A percentile compares a stretch with the other conserved stretches of the same genome.
phyloP scores from a whole-genome alignment of 2,888 invertebrate genomes.

The Zaprionus obscuricornis region DNA sequence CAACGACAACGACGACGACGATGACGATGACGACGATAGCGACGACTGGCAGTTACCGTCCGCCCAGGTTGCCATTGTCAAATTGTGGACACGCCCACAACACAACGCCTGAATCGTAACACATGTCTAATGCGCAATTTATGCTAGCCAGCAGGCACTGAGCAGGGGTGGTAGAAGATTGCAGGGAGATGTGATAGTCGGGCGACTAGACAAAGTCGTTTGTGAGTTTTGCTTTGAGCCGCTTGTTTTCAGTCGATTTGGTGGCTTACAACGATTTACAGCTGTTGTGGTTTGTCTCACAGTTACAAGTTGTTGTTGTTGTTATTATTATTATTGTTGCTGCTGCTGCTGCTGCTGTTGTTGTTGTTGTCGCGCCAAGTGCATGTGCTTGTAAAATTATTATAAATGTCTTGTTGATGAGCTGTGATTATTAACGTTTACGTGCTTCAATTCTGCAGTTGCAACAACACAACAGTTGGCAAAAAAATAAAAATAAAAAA shows the following conservation, averaged over 20 bases:
- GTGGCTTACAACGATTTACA: conserved; percentile 47
- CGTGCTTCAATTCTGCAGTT: conserved; percentile 61
- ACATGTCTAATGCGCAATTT: conserved; percentile 66
- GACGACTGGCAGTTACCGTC: conserved; percentile 34
- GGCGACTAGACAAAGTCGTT: conserved; percentile 4
- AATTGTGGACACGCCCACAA: conserved; percentile 65
- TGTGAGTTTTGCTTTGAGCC: conserved; percentile 27
- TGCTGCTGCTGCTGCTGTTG: conserved; percentile 14
- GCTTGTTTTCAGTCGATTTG: conserved; percentile 53
- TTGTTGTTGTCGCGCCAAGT: conserved; percentile 23
- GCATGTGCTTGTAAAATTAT: conserved; percentile 70
- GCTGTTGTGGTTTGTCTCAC: conserved; percentile 20
- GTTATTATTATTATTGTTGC: conserved; percentile 12
- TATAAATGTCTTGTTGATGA: conserved; percentile 76
- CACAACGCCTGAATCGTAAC: conserved; percentile 49
- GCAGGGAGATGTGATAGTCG: neutral
- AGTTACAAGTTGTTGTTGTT: conserved; percentile 3
- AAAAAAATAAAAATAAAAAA: conserved; percentile 10
- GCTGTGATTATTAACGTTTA: conserved; percentile 76
- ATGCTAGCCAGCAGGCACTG: conserved; percentile 50
- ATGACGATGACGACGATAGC: conserved; percentile 4
- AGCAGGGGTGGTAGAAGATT: too few relatives aligned
- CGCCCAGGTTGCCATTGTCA: conserved; percentile 60
- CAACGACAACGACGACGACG: conserved; percentile 24
- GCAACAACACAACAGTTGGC: conserved; percentile 8